Conservation (phyloP, 2,113 vertebrate genomes). For the Nansenia antarctica region DNA sequence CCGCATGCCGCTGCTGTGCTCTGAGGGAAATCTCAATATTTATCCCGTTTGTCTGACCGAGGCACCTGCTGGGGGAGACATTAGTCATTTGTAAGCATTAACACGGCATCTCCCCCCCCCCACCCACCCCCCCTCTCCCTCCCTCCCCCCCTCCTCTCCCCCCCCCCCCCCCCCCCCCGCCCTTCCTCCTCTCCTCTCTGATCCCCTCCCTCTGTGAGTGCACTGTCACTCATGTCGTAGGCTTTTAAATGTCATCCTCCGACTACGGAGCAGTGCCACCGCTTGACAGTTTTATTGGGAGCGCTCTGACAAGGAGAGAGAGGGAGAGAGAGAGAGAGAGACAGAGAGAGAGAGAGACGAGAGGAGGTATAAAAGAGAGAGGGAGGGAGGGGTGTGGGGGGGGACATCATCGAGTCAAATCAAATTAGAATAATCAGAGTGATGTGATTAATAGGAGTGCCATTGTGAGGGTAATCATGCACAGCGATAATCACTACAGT, state of each 20-base stretch:
- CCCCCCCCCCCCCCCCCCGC: slow-evolving; percentile 24
- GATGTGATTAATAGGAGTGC: slow-evolving; percentile 79
- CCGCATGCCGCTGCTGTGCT: slow-evolving; percentile 65
- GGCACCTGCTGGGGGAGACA: slow-evolving; percentile 78
- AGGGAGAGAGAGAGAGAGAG: neutral
- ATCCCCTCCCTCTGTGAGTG: slow-evolving; percentile 71
- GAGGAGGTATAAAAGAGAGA: slow-evolving; percentile 19
- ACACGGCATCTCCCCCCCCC: slow-evolving; percentile 67
- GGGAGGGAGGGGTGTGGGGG: slow-evolving; percentile 5
- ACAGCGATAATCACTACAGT: slow-evolving; percentile 72
- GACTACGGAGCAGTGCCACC: slow-evolving; percentile 69
- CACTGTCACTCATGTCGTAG: slow-evolving; percentile 76
- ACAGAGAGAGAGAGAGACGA: slow-evolving; percentile 22
- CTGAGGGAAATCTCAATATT: slow-evolving; percentile 71
- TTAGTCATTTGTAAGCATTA: slow-evolving; percentile 80
- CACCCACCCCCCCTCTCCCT: slow-evolving; percentile 42
- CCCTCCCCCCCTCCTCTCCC: slow-evolving; percentile 58
- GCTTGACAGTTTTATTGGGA: slow-evolving; percentile 74
- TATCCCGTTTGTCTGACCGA: slow-evolving; percentile 75
- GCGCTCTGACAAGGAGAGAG: slow-evolving; percentile 33
- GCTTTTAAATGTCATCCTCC: slow-evolving; percentile 78
- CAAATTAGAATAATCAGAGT: slow-evolving; percentile 77
- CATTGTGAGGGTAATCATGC: slow-evolving; percentile 78
- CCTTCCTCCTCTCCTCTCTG: slow-evolving; percentile 3
- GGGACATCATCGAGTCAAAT: slow-evolving; percentile 71